Conservation (phyloP, 2,888 invertebrate genomes). For the Mayetiola destructor region DNA sequence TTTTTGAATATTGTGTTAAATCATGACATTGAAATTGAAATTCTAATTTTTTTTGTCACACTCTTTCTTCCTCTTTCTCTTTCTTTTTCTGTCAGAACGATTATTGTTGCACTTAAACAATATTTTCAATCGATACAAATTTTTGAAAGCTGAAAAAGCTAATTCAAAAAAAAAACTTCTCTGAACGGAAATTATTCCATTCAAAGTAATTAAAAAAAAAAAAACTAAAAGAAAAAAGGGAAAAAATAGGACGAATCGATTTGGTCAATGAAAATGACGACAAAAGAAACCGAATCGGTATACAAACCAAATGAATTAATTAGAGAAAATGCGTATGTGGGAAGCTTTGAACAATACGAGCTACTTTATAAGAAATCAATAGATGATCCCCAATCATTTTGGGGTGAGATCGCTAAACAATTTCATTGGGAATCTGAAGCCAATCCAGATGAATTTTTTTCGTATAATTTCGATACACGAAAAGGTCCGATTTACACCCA, state of each 20-base stretch:
- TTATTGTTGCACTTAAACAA: no score
- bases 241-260: no score
- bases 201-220: not conserved
- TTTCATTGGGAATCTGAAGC: conserved; percentile 82
- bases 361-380: conserved; percentile 75
- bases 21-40: no score
- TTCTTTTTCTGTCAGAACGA: no score
- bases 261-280: conserved; percentile 40
- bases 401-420: conserved; percentile 83
- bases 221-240: not conserved
- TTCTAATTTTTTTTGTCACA: no score
- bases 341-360: conserved; percentile 59
- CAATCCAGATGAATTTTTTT: conserved; percentile 60
- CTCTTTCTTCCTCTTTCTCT: no score
- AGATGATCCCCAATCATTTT: conserved; percentile 79
- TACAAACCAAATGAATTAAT: conserved; percentile 44
- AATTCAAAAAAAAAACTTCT: not conserved
- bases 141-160: no score
- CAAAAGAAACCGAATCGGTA: conserved; percentile 37
- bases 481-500: conserved; percentile 83
- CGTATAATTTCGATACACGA: conserved; percentile 79
- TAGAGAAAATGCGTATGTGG: conserved; percentile 47
- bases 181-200: not conserved
- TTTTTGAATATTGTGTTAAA: no score
- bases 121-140: no score